These are phyloP conservation scores for Lysandra bellargus DNA, from an alignment of 2,888 invertebrate species.

Conservation along the genomic window DNA sequence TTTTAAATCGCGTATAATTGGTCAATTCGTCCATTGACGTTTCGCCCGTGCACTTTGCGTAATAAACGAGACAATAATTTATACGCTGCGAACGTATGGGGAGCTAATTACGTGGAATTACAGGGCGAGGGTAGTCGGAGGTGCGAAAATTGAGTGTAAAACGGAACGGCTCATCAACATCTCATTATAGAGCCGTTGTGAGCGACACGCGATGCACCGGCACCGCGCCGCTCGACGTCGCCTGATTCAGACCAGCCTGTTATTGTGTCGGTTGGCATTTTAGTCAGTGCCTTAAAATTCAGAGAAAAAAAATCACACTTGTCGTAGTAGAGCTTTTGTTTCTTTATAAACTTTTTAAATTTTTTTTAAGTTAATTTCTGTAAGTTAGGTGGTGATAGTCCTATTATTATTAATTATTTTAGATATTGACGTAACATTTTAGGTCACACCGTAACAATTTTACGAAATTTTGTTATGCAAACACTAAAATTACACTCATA, in stretches of 20 bases:
- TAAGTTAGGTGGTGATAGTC: no score
- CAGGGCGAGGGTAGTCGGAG: constrained; percentile 53
- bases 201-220: constrained; percentile 42
- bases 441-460: not conserved
- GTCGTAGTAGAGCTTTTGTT: not conserved
- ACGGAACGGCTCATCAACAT: constrained; percentile 49
- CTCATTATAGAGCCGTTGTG: constrained; percentile 46
- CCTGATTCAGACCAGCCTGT: constrained; percentile 38
- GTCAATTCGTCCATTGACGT: constrained; percentile 25
- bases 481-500: not conserved
- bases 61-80: constrained; percentile 25
- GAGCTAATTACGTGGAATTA: constrained; percentile 63
- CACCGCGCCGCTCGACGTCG: constrained; percentile 34
- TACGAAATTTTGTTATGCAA: not conserved
- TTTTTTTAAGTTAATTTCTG: no score
- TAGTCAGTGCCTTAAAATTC: not conserved
- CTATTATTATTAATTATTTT: no score
- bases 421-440: not conserved
- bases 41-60: constrained; percentile 16
- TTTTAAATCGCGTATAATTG: constrained; percentile 17
- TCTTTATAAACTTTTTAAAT: no score
- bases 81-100: constrained; percentile 41
- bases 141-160: constrained; percentile 74
- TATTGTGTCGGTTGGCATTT: not conserved
- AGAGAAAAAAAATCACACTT: not conserved